Conservation (phyloP, 2,888 invertebrate species). For the Lordiphosa andalusiaca region DNA sequence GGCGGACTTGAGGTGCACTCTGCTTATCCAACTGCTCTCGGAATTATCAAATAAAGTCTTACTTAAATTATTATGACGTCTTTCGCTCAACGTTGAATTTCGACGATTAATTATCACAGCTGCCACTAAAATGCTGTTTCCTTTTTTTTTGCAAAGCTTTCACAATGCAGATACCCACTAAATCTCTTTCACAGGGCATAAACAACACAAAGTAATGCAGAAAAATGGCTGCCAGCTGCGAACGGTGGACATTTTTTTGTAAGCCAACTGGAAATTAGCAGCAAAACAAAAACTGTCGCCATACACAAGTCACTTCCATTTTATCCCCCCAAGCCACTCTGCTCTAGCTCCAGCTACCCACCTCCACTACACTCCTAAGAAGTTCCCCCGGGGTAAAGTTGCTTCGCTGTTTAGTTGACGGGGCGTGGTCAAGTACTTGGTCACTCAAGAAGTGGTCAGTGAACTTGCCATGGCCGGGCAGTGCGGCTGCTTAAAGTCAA, state of each 20-base stretch:
- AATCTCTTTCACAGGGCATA: slow-evolving; percentile 13
- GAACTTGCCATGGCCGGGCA: slow-evolving; percentile 25
- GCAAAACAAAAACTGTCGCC: slow-evolving; percentile 46
- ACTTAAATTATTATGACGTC: too few species aligned
- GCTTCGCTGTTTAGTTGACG: slow-evolving; percentile 18
- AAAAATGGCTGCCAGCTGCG: slow-evolving; percentile 61
- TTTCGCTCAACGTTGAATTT: too few species aligned
- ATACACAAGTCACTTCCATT: slow-evolving; percentile 34
- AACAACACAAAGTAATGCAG: slow-evolving; percentile 18
- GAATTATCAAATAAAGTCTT: too few species aligned
- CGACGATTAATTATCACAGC: too few species aligned
- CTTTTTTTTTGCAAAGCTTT: background rate
- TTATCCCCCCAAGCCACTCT: too few species aligned
- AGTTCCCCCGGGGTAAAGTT: slow-evolving; percentile 22
- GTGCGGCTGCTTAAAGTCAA: slow-evolving; percentile 17
- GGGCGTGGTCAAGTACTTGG: slow-evolving; percentile 54
- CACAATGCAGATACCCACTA: background rate
- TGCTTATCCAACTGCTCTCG: too few species aligned
- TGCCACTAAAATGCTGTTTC: background rate
- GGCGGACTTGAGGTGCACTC: too few species aligned
- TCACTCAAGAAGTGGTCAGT: slow-evolving; percentile 28
- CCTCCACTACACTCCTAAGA: slow-evolving; percentile 15
- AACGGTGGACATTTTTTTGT: slow-evolving; percentile 61
- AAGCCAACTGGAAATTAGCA: slow-evolving; percentile 62
- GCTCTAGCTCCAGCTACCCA: background rate